Conservation (phyloP, 2,113 vertebrate species). For the Calidris pygmaea region DNA sequence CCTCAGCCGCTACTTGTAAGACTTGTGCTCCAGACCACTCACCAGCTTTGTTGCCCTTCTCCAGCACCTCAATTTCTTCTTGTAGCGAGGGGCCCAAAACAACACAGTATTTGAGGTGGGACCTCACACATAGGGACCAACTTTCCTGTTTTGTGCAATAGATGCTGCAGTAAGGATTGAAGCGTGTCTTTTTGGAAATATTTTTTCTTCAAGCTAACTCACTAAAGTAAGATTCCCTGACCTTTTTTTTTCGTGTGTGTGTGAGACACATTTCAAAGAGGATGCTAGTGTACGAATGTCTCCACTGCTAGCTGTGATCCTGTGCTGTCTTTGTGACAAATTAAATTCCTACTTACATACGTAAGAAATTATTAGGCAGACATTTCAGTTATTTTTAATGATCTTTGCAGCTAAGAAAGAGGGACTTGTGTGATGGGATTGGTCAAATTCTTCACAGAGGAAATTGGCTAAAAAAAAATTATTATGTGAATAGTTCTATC, state of each 20-base stretch:
- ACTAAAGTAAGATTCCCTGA: not conserved
- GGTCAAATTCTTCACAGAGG: not conserved
- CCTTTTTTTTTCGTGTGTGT: not conserved
- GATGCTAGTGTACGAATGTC: not conserved
- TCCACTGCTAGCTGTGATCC: not conserved
- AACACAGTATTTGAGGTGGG: accelerated
- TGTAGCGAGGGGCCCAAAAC: not conserved
- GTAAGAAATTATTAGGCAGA: not conserved
- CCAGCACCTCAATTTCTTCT: not conserved
- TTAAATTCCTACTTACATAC: not conserved
- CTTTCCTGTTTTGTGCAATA: not conserved
- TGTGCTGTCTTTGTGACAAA: not conserved
- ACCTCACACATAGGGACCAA: accelerated
- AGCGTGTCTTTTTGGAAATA: not conserved
- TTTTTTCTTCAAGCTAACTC: not conserved
- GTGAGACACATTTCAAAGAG: not conserved
- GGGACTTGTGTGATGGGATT: not conserved
- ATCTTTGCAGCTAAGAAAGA: not conserved
- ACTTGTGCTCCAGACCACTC: not conserved
- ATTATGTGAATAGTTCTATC: not conserved
- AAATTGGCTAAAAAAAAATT: not conserved
- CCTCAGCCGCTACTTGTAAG: accelerated
- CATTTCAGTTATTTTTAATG: not conserved
- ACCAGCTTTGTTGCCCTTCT: not conserved
- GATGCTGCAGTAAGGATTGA: not conserved